These are phyloP conservation scores for Hirudo medicinalis DNA, from an alignment of 1,140 invertebrate genomes.

Conservation along the genomic window DNA sequence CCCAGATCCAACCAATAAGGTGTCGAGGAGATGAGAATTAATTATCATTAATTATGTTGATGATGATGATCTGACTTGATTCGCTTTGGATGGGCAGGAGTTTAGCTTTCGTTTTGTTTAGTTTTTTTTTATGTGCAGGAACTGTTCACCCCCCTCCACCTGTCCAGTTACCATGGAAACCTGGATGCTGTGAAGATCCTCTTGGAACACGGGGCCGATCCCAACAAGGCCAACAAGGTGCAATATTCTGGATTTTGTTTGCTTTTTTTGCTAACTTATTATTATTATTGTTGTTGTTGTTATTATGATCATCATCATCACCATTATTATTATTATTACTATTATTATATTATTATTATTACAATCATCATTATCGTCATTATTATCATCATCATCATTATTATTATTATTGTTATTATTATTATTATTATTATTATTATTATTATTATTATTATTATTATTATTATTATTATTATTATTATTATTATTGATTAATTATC, in stretches of 20 bases:
- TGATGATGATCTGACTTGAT: constrained; percentile 86
- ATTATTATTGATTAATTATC: background rate
- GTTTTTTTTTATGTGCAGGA: background rate
- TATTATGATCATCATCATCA: too few species aligned
- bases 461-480: constrained; percentile 1
- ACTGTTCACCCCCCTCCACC: background rate
- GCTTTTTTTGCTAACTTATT: too few species aligned
- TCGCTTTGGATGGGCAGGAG: constrained; percentile 42
- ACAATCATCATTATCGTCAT: too few species aligned
- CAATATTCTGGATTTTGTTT: too few species aligned
- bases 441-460: background rate
- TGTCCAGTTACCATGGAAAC: constrained; percentile 8
- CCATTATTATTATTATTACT: too few species aligned
- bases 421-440: background rate
- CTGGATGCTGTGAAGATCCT: background rate
- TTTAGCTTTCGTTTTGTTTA: background rate
- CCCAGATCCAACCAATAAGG: too few species aligned
- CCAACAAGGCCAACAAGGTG: background rate
- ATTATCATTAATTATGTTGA: constrained; percentile 38
- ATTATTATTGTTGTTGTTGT: too few species aligned
- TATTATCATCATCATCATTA: too few species aligned
- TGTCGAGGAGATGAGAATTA: too few species aligned
- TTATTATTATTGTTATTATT: background rate
- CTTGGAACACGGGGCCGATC: constrained; percentile 1
- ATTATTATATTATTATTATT: too few species aligned